Percentiles rank a stretch among this genome's conserved stretches.
Evolutionary conservation across 2,797 vertebrate species (phyloP).

Genomic region (Tympanoctomys barrerae): DNA sequence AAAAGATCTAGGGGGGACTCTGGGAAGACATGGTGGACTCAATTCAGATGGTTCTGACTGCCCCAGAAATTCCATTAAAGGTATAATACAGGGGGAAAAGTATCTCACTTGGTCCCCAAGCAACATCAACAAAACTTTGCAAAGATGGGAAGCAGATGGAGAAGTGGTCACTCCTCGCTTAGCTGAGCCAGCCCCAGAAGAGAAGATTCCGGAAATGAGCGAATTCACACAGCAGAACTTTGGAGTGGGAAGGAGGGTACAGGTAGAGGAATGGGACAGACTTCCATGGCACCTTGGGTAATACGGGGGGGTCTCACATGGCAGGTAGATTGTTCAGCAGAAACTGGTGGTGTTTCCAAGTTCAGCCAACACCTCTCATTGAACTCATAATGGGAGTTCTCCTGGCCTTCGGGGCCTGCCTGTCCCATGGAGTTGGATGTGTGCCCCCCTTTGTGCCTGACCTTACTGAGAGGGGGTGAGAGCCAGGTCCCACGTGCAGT

Average conservation of each 20-base stretch:
- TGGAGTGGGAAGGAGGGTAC: fast-evolving
- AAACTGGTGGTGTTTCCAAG: fast-evolving
- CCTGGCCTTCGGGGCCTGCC: fast-evolving
- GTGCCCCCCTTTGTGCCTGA: fast-evolving
- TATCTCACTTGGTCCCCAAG: background rate
- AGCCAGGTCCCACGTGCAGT: background rate
- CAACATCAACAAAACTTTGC: background rate
- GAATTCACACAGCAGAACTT: fast-evolving
- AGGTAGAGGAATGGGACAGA: background rate
- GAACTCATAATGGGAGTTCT: background rate
- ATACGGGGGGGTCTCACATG: fast-evolving
- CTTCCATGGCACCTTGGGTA: fast-evolving
- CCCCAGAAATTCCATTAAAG: background rate
- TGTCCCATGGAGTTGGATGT: fast-evolving
- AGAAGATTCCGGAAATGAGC: no score
- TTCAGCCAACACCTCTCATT: background rate
- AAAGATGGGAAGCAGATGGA: background rate
- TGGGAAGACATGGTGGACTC: background rate
- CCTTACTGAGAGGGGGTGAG: background rate
- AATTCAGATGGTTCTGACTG: background rate
- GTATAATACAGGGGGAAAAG: background rate
- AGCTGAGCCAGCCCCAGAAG: background rate
- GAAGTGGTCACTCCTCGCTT: background rate
- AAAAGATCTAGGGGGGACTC: background rate
- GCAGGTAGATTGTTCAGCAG: fast-evolving